Conservation (phyloP, 35 echinoderm and acorn worm genomes). For the Ophioderma brevispina region DNA sequence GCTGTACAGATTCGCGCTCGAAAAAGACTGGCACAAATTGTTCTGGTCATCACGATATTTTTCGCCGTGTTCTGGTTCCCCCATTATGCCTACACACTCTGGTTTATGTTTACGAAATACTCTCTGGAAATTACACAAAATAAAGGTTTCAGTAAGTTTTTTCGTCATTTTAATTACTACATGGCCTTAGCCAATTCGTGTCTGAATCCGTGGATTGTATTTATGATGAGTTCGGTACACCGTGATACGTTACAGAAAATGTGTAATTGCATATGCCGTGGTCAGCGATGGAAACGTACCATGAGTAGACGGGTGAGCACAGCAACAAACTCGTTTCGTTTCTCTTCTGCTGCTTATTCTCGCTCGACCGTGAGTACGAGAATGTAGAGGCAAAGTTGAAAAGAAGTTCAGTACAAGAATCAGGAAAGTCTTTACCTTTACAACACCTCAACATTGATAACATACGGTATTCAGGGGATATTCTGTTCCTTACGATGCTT, state of each 20-base stretch:
- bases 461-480: too few species aligned
- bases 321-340: too few species aligned
- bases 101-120: conserved; percentile 12
- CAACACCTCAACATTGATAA: too few species aligned
- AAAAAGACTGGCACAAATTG: conserved; percentile 62
- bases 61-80: conserved; percentile 91
- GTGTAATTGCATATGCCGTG: too few species aligned
- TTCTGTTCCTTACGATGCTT: too few species aligned
- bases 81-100: conserved; percentile 63
- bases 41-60: conserved; percentile 75
- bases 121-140: background rate
- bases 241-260: background rate
- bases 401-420: too few species aligned
- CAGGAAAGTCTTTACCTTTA: too few species aligned
- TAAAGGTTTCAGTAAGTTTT: background rate
- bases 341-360: too few species aligned
- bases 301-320: too few species aligned
- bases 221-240: conserved; percentile 75
- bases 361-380: too few species aligned
- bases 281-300: too few species aligned
- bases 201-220: conserved; percentile 73
- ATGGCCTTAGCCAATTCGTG: conserved; percentile 30
- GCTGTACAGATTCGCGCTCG: conserved; percentile 61
- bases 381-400: too few species aligned
- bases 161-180: background rate